A percentile compares a stretch with the other conserved stretches of the same genome.
phyloP scores from a whole-genome alignment of 2,797 vertebrate species.

The Oreochromis mossambicus region DNA sequence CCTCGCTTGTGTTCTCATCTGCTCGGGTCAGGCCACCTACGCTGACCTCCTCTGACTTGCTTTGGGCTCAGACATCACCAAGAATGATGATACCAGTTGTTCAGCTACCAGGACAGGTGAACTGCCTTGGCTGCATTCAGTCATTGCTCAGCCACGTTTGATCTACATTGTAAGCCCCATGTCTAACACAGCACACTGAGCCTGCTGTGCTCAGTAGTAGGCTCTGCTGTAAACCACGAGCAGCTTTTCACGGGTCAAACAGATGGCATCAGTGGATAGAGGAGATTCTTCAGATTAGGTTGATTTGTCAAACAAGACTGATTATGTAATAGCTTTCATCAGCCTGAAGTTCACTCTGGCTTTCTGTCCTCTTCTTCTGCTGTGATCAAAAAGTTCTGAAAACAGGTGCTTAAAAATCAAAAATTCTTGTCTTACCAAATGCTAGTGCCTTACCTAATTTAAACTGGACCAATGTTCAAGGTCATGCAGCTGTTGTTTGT shows the following conservation, averaged over 20 bases:
- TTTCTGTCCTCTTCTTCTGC: neutral
- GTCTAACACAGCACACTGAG: neutral
- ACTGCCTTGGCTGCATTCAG: constrained; percentile 15
- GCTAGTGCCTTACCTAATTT: neutral
- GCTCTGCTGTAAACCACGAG: neutral
- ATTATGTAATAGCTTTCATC: neutral
- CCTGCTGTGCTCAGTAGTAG: neutral
- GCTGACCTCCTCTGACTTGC: constrained; percentile 31
- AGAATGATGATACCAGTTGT: constrained; percentile 16
- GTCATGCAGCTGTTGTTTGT: neutral
- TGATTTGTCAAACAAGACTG: neutral
- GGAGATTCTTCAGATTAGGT: neutral
- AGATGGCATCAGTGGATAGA: constrained; percentile 7
- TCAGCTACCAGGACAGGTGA: constrained; percentile 25
- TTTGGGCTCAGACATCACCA: constrained; percentile 17
- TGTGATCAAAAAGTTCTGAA: neutral
- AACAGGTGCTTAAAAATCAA: neutral
- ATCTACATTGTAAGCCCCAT: constrained; percentile 15
- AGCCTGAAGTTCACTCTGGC: neutral
- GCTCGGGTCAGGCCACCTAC: constrained; percentile 45
- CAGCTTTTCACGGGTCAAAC: constrained; percentile 14
- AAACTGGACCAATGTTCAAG: neutral
- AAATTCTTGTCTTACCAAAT: neutral
- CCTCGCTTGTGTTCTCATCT: constrained; percentile 44
- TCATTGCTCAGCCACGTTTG: constrained; percentile 22